Evolutionary conservation across 2,888 invertebrate genomes (phyloP).

Genomic region (Agapostemon virescens): DNA sequence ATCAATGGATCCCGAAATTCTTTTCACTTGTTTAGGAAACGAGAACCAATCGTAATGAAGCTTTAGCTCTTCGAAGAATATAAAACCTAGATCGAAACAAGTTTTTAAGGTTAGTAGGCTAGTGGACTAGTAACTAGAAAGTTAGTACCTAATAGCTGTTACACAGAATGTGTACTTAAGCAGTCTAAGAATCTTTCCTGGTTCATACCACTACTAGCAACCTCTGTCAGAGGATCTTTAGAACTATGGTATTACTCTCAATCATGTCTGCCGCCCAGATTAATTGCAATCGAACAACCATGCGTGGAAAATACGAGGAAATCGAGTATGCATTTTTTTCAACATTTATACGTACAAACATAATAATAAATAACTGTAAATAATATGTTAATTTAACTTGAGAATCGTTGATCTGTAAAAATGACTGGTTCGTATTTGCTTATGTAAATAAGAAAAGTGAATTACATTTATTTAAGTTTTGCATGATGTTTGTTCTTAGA

Average conservation of each 20-base stretch:
- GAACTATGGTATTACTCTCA: not conserved
- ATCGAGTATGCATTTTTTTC: too few relatives aligned
- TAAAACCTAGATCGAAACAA: not conserved
- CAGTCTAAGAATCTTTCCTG: not conserved
- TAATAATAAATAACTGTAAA: not conserved
- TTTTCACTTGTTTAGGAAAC: not conserved
- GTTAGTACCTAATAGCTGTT: not conserved
- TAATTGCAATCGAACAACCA: not conserved
- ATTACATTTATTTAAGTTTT: too few relatives aligned
- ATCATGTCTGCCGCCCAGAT: not conserved
- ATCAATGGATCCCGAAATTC: not conserved
- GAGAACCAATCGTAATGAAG: not conserved
- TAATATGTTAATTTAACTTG: too few relatives aligned
- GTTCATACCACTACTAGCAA: not conserved
- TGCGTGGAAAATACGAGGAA: not conserved
- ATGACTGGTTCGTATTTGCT: too few relatives aligned
- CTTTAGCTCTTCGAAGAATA: not conserved
- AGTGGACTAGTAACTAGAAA: slow-evolving; percentile 1
- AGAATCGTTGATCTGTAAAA: too few relatives aligned
- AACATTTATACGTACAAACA: not conserved
- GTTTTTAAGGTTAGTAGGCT: slow-evolving; percentile 11
- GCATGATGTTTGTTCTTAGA: too few relatives aligned
- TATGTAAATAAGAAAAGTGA: too few relatives aligned
- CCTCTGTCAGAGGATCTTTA: not conserved
- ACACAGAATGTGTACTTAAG: not conserved